These are phyloP conservation scores for Anoplopoma fimbria DNA, from an alignment of 2,113 vertebrate species.

Conservation along the genomic window DNA sequence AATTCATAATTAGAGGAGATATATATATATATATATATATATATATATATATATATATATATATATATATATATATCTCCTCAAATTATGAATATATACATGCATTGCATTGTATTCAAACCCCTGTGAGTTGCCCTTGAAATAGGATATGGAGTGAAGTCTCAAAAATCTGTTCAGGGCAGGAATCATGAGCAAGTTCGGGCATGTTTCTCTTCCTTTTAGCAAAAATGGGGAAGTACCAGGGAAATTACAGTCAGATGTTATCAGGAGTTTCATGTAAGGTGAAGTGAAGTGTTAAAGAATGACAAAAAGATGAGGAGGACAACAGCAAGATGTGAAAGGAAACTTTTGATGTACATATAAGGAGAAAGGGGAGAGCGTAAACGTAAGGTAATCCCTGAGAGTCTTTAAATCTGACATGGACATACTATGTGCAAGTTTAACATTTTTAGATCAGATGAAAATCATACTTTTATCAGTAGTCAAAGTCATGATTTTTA, in stretches of 20 bases:
- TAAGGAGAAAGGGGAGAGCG: not conserved
- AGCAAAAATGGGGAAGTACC: constrained; percentile 1
- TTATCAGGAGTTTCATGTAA: not conserved
- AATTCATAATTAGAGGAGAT: too few relatives aligned
- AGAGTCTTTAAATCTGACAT: not conserved
- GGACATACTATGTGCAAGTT: not conserved
- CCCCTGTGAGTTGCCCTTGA: not conserved
- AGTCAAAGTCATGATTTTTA: too few relatives aligned
- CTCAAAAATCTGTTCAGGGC: not conserved
- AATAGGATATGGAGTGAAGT: not conserved
- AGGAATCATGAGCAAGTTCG: constrained; percentile 4
- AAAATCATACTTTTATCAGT: too few relatives aligned
- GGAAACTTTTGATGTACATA: too few relatives aligned
- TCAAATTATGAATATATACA: too few relatives aligned
- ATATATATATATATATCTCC: not conserved
- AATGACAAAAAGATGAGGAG: not conserved
- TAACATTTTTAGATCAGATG: not conserved
- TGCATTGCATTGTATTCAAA: not conserved
- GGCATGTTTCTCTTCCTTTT: not conserved
- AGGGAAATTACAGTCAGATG: constrained; percentile 15
- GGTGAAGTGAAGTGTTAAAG: not conserved
- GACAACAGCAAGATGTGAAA: not conserved
- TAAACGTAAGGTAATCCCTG: not conserved
- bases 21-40: not conserved
- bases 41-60: not conserved